Evolutionary conservation across 2,888 invertebrate genomes (phyloP).

Genomic region (Stenoptilia bipunctidactyla): DNA sequence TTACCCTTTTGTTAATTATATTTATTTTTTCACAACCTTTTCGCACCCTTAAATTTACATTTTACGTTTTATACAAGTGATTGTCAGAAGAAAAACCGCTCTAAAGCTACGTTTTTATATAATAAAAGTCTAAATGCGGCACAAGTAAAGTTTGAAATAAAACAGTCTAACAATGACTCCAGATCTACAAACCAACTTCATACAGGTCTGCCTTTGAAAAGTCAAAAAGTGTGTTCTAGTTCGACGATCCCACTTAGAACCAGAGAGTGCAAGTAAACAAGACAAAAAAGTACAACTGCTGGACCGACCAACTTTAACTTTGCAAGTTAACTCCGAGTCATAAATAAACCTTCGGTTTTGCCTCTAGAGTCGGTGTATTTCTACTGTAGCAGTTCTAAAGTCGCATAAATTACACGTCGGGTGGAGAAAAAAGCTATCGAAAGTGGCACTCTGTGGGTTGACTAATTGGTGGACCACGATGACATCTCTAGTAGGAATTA

Average conservation of each 20-base stretch:
- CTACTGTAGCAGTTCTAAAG: slow-evolving; percentile 58
- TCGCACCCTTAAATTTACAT: no score
- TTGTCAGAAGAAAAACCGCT: no score
- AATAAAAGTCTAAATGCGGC: no score
- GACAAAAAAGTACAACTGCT: slow-evolving; percentile 49
- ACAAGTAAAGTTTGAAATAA: no score
- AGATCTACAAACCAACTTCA: no score
- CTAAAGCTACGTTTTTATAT: no score
- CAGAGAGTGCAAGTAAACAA: slow-evolving; percentile 3
- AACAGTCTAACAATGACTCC: no score
- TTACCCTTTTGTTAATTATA: slow-evolving; percentile 2
- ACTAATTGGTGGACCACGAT: slow-evolving; percentile 60
- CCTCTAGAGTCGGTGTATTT: slow-evolving; percentile 60
- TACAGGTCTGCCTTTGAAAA: no score
- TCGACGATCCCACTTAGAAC: no score
- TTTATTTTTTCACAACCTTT: no score
- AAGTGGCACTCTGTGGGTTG: slow-evolving; percentile 66
- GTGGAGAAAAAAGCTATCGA: slow-evolving; percentile 64
- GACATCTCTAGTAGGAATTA: slow-evolving; percentile 36
- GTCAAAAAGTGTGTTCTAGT: no score
- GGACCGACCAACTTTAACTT: slow-evolving; percentile 56
- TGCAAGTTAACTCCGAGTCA: slow-evolving; percentile 57
- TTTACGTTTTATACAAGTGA: no score
- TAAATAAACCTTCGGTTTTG: slow-evolving; percentile 70
- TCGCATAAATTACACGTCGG: slow-evolving; percentile 67